A percentile compares a stretch with the other conserved stretches of the same genome.
Evolutionary conservation across 2,113 vertebrate genomes (phyloP).

Genomic region (Diadophis punctatus): DNA sequence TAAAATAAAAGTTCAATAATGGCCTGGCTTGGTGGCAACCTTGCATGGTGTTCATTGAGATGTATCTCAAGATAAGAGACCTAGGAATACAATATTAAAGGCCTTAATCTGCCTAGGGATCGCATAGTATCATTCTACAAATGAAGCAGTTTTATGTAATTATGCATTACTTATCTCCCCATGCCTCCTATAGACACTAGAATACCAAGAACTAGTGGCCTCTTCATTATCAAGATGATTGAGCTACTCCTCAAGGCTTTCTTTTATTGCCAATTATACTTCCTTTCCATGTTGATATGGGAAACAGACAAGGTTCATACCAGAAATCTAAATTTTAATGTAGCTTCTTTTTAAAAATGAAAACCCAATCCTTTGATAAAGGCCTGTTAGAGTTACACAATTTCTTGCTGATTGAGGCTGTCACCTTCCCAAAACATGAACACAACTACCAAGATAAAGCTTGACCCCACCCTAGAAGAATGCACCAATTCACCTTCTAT

Average conservation of each 20-base stretch:
- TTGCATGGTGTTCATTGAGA: background rate
- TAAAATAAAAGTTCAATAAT: background rate
- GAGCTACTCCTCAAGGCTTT: background rate
- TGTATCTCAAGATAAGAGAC: background rate
- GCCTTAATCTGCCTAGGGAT: background rate
- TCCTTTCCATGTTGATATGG: background rate
- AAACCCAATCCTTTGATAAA: background rate
- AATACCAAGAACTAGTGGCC: background rate
- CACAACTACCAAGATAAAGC: background rate
- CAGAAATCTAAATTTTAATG: background rate
- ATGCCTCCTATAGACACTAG: background rate
- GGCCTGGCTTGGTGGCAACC: background rate
- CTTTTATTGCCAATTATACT: background rate
- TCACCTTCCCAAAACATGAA: background rate
- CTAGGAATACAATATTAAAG: background rate
- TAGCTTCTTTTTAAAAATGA: background rate
- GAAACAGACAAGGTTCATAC: background rate
- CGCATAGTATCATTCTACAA: background rate
- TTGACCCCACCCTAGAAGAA: background rate
- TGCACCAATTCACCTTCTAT: background rate
- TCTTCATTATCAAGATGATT: background rate
- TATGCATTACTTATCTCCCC: background rate
- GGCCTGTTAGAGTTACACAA: background rate
- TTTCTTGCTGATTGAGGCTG: background rate
- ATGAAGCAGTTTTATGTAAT: background rate